Conservation (phyloP, 2,888 invertebrate genomes). For the Quadroppia sp. region DNA sequence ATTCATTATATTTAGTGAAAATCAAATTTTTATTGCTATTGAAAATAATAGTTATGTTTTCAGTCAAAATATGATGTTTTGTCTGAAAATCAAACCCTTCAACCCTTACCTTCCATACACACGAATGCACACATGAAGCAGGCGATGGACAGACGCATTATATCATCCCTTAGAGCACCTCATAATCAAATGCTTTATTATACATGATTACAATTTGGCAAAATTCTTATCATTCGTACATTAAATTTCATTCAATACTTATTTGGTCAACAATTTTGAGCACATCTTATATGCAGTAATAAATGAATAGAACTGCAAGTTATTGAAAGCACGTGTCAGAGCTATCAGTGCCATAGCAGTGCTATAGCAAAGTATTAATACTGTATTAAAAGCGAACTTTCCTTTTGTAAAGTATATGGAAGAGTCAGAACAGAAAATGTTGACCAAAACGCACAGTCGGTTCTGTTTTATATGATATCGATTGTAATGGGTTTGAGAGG, state of each 20-base stretch:
- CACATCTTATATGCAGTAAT: background rate
- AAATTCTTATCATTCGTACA: background rate
- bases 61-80: no score
- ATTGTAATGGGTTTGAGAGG: slow-evolving; percentile 23
- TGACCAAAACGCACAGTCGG: background rate
- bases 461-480: slow-evolving; percentile 21
- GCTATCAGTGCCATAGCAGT: background rate
- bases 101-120: slow-evolving; percentile 22
- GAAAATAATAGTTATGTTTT: no score
- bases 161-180: slow-evolving; percentile 24
- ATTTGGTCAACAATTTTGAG: background rate
- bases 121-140: slow-evolving; percentile 17
- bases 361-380: no score
- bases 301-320: background rate
- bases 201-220: background rate
- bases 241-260: background rate
- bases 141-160: slow-evolving; percentile 17
- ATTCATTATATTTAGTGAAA: background rate
- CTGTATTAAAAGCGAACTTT: background rate
- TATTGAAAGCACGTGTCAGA: slow-evolving; percentile 11
- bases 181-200: background rate
- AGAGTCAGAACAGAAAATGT: slow-evolving; percentile 4
- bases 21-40: no score
- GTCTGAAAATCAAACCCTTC: background rate
- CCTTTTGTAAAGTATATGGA: no score